Evolutionary conservation across 2,888 invertebrate species (phyloP), one percentile per base, ranked within the genome.

Genomic region (Xylota sylvarum): DNA sequence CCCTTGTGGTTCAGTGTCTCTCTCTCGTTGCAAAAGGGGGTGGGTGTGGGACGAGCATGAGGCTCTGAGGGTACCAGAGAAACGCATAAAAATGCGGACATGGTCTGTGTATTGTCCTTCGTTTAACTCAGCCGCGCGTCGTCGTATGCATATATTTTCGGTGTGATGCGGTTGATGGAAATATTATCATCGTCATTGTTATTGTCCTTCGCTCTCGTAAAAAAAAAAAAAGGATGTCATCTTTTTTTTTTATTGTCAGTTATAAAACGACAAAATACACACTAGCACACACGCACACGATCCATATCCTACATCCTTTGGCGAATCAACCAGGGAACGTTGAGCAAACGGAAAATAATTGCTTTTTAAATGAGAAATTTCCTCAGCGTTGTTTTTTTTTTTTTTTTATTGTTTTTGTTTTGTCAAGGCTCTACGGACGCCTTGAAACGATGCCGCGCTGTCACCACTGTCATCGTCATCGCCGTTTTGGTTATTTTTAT

Each of bases 341-440:
- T 89, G 88, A 89, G 88, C 89, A 89, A 89, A 89, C 88, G 89
- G 88, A 89, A 89, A 88, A 89, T 89, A 89, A 89, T 89, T 89
- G 89, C 89, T 89, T 89, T 89, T 89, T 89, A 89, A 89, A 89
- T 89, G 89, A 87, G 88, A 88, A 86, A 77, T 67, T 69, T 73
- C 40, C 32, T 40, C 40, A 7, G 27, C 17, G 5, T 23, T 35
- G 19, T 32, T 35, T 56, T 55, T 55, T 32, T 35, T n/a, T 55
- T 56, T 56, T 35, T 23, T 52, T 27, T 3, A 1, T 23, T 23
- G 23, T 12, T 23, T 19, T 9, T 6, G 37, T 23, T 19, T 9
- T 6, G 37, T 5, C 19, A 43, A 43, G 27, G 7, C 27, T 46
- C 4, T n/a, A 5, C 14, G 43, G 43, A 5, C 37, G 32, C 37